A percentile compares a stretch with the other conserved stretches of the same genome.
phyloP scores from a whole-genome alignment of 2,797 vertebrate genomes.

The Botia kubotai region DNA sequence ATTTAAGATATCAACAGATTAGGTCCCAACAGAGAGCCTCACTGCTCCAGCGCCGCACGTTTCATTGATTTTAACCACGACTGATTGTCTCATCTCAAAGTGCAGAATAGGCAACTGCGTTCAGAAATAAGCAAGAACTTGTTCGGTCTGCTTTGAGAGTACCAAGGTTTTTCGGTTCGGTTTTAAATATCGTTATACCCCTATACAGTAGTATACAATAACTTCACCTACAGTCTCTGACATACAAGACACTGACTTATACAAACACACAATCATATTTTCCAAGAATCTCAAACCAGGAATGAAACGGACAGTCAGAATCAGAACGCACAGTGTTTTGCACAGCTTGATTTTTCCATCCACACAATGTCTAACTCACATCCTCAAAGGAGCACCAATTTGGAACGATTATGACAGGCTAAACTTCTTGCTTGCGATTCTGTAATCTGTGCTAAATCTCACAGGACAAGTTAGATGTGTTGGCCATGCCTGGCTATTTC shows the following conservation, averaged over 20 bases:
- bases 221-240: not conserved
- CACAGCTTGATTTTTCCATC: slow-evolving; percentile 30
- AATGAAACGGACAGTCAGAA: not conserved
- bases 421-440: slow-evolving; percentile 18
- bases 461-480: slow-evolving; percentile 11
- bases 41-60: too few relatives aligned
- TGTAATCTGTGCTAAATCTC: slow-evolving; percentile 36
- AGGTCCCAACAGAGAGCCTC: too few relatives aligned
- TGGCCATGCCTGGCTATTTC: slow-evolving; percentile 15
- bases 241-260: not conserved
- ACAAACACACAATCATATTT: slow-evolving; percentile 16
- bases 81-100: too few relatives aligned
- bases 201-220: not conserved
- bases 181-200: too few relatives aligned
- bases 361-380: slow-evolving; percentile 48
- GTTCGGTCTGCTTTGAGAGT: too few relatives aligned
- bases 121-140: too few relatives aligned
- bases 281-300: not conserved
- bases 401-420: slow-evolving; percentile 30
- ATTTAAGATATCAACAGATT: too few relatives aligned
- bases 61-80: too few relatives aligned
- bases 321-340: slow-evolving; percentile 3
- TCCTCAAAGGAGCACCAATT: slow-evolving; percentile 40
- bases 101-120: too few relatives aligned
- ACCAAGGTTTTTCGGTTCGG: too few relatives aligned